These are phyloP conservation scores for Hormiphora californensis DNA, from an alignment of 37 sponge, comb jelly and placozoan species.

Conservation along the genomic window DNA sequence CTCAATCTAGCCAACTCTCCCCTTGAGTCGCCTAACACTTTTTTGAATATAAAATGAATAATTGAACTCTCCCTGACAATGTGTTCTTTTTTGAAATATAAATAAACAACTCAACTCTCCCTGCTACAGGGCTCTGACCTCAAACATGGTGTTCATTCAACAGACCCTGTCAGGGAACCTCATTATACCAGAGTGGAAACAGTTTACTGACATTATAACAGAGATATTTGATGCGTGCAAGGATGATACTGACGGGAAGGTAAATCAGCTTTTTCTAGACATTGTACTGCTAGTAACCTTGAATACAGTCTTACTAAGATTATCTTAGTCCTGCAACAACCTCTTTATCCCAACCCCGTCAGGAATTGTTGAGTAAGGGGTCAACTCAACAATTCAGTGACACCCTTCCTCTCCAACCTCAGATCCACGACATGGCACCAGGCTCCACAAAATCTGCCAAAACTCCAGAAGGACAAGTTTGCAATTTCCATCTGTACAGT, in stretches of 20 bases:
- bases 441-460: not conserved
- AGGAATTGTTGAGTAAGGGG: no score
- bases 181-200: slow-evolving; percentile 9
- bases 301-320: no score
- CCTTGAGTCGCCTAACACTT: no score
- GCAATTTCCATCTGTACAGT: not conserved
- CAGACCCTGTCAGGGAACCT: not conserved
- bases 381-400: no score
- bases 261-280: no score
- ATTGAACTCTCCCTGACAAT: no score
- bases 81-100: no score
- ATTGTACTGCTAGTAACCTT: no score
- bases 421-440: not conserved
- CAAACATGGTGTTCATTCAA: slow-evolving; percentile 14
- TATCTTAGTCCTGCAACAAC: no score
- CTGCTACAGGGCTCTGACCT: not conserved
- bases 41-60: no score
- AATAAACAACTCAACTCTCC: not conserved
- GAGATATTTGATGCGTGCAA: not conserved
- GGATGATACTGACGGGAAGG: not conserved
- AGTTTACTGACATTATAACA: not conserved
- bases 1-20: no score
- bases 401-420: not conserved
- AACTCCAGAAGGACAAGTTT: not conserved
- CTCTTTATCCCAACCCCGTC: no score